Conservation (phyloP, 2,888 invertebrate genomes). For the Stegophylla sp. region DNA sequence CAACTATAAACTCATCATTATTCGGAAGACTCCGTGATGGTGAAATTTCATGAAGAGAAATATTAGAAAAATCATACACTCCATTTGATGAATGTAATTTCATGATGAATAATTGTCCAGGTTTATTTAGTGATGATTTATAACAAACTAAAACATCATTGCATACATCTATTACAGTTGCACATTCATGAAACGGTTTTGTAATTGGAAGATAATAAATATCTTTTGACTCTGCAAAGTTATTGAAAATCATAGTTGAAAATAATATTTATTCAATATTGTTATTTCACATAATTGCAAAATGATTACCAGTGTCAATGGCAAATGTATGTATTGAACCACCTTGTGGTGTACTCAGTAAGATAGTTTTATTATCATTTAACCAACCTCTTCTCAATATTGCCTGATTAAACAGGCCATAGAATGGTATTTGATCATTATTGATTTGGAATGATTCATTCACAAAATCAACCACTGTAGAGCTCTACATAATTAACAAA, state of each 20-base stretch:
- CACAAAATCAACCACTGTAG: slow-evolving; percentile 69
- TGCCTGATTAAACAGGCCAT: slow-evolving; percentile 72
- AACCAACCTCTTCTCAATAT: slow-evolving; percentile 74
- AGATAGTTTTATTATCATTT: slow-evolving; percentile 69
- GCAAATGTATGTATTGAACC: slow-evolving; percentile 71
- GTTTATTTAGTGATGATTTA: slow-evolving; percentile 57
- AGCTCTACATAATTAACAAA: slow-evolving; percentile 27
- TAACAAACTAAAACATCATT: slow-evolving; percentile 38
- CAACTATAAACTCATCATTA: slow-evolving; percentile 38
- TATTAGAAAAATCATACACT: slow-evolving; percentile 19
- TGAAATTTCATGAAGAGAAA: slow-evolving; percentile 38
- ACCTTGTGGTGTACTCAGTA: slow-evolving; percentile 73
- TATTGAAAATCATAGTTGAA: not conserved
- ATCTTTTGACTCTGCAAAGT: slow-evolving; percentile 33
- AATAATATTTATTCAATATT: not conserved
- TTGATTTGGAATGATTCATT: slow-evolving; percentile 66
- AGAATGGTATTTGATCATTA: slow-evolving; percentile 68
- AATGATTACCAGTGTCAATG: slow-evolving; percentile 69
- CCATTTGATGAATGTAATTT: not conserved
- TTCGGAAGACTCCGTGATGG: slow-evolving; percentile 42
- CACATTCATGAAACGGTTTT: slow-evolving; percentile 49
- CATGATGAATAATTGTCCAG: slow-evolving; percentile 35
- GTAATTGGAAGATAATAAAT: slow-evolving; percentile 43
- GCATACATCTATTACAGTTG: slow-evolving; percentile 41
- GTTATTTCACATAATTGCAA: not conserved